A percentile compares a stretch with the other conserved stretches of the same genome.
phyloP scores from a whole-genome alignment of 2,888 invertebrate genomes.

The Ophraella communa region DNA sequence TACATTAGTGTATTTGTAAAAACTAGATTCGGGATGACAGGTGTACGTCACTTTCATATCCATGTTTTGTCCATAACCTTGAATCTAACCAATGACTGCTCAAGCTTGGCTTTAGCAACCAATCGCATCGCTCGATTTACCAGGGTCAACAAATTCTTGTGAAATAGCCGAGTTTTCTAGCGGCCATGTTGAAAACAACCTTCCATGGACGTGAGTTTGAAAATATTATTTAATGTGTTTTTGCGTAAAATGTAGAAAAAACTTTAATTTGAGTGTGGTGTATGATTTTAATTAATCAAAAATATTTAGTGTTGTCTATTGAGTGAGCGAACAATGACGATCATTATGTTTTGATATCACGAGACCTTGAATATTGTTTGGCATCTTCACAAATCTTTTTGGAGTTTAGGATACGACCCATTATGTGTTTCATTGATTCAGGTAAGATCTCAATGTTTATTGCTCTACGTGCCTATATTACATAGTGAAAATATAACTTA shows the following conservation, averaged over 20 bases:
- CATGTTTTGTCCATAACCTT: conserved; percentile 62
- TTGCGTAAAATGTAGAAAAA: conserved; percentile 43
- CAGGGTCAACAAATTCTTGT: conserved; percentile 64
- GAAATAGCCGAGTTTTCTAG: conserved; percentile 61
- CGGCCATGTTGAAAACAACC: conserved; percentile 63
- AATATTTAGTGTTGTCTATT: conserved; percentile 45
- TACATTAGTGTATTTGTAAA: neutral
- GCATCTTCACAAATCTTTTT: conserved; percentile 51
- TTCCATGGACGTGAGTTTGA: conserved; percentile 59
- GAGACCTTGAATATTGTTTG: conserved; percentile 60
- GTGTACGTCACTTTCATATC: conserved; percentile 53
- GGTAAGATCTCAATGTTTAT: conserved; percentile 45
- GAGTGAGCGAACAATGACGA: conserved; percentile 45
- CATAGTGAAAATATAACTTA: neutral
- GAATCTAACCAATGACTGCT: conserved; percentile 58
- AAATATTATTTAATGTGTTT: conserved; percentile 55
- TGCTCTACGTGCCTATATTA: neutral
- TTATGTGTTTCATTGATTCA: conserved; percentile 54
- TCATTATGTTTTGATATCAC: conserved; percentile 55
- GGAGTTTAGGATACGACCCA: conserved; percentile 54
- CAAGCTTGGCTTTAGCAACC: conserved; percentile 54
- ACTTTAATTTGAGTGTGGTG: conserved; percentile 41
- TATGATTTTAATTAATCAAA: conserved; percentile 39
- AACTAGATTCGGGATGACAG: conserved; percentile 52
- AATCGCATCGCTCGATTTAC: conserved; percentile 55